Conservation (phyloP, 2,888 invertebrate genomes). For the Dolichomitus sp. region DNA sequence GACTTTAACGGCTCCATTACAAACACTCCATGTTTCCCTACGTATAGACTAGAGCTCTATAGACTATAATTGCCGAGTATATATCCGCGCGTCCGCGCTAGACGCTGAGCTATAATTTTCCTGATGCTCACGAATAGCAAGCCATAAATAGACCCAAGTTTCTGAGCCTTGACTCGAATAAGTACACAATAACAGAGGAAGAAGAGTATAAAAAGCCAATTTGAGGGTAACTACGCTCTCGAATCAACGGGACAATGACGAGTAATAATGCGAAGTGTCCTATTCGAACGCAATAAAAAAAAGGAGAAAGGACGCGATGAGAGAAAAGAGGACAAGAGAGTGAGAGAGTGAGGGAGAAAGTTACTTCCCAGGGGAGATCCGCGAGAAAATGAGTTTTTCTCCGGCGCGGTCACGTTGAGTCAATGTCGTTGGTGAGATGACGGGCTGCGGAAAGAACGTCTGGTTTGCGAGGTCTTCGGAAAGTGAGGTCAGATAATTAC, state of each 20-base stretch:
- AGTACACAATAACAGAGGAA: not conserved
- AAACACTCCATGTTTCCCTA: slow-evolving; percentile 9
- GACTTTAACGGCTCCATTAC: slow-evolving; percentile 55
- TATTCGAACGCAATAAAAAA: slow-evolving; percentile 42
- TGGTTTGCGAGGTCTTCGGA: not conserved
- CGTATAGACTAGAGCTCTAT: not conserved
- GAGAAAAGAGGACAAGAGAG: not conserved
- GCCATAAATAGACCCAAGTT: slow-evolving; percentile 45
- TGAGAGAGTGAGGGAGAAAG: slow-evolving; percentile 2
- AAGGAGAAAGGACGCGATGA: slow-evolving; percentile 3
- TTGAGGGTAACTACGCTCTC: slow-evolving; percentile 9
- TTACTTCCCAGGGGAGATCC: slow-evolving; percentile 46
- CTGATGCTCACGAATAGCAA: slow-evolving; percentile 15
- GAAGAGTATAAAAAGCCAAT: slow-evolving; percentile 28
- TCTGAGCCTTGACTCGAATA: slow-evolving; percentile 1
- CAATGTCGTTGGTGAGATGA: slow-evolving; percentile 51
- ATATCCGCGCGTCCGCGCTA: slow-evolving; percentile 15
- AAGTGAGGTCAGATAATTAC: slow-evolving; percentile 54
- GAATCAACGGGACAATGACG: slow-evolving; percentile 31
- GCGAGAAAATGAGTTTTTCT: slow-evolving; percentile 60
- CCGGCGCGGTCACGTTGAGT: slow-evolving; percentile 50
- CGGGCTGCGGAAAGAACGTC: slow-evolving; percentile 21
- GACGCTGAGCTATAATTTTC: slow-evolving; percentile 8
- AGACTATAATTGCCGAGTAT: slow-evolving; percentile 27
- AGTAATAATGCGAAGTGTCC: slow-evolving; percentile 31